Conservation (phyloP, 2,888 invertebrate species). For the Anarsia innoxiella region DNA sequence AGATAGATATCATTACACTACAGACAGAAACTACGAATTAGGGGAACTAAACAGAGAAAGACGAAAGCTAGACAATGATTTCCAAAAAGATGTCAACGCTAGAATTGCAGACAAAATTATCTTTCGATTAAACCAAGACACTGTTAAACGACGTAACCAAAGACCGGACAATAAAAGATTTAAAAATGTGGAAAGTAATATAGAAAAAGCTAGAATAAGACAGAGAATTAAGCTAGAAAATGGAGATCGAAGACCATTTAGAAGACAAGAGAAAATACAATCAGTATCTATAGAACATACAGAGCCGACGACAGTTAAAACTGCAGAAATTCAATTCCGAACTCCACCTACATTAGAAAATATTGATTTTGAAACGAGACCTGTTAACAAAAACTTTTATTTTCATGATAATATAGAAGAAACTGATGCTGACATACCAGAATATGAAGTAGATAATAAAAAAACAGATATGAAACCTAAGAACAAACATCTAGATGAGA, state of each 20-base stretch:
- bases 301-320: too few species aligned
- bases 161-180: too few species aligned
- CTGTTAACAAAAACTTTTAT: constrained; percentile 24
- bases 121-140: too few species aligned
- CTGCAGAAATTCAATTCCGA: constrained; percentile 28
- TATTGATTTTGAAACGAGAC: constrained; percentile 48
- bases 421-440: constrained; percentile 20
- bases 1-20: constrained; percentile 41
- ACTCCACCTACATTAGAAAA: constrained; percentile 39
- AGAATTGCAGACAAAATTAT: not conserved
- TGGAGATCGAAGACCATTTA: too few species aligned
- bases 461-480: constrained; percentile 13
- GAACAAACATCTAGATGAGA: constrained; percentile 18
- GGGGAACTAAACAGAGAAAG: constrained; percentile 18
- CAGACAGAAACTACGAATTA: constrained; percentile 24
- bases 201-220: constrained; percentile 13
- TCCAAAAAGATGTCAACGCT: not conserved
- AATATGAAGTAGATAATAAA: constrained; percentile 15
- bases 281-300: too few species aligned
- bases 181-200: constrained; percentile 17
- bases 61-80: constrained; percentile 2
- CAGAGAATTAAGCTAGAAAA: too few species aligned
- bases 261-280: too few species aligned
- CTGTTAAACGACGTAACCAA: constrained; percentile 15
- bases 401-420: constrained; percentile 18